Percentiles rank a stretch among this genome's conserved stretches.
These are phyloP conservation scores for Cryptomyrus ogoouensis DNA, from an alignment of 2,113 vertebrate genomes.

Conservation along the genomic window DNA sequence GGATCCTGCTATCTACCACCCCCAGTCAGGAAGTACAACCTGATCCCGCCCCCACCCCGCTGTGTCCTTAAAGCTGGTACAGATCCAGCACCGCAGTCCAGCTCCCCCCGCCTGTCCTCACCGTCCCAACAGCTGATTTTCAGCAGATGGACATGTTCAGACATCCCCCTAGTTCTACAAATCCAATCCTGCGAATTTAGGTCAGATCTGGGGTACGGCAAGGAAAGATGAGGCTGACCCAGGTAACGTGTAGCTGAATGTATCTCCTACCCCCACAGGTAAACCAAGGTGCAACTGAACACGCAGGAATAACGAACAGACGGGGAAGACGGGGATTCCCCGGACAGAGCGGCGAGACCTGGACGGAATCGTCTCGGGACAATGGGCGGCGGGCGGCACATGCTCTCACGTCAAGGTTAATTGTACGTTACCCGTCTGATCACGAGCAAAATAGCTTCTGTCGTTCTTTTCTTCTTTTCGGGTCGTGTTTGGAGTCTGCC, in stretches of 20 bases:
- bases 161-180: background rate
- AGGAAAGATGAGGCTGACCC: background rate
- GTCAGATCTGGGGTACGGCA: background rate
- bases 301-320: background rate
- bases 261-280: background rate
- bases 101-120: background rate
- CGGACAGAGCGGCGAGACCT: background rate
- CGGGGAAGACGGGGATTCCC: background rate
- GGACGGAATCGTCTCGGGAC: background rate
- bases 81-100: background rate
- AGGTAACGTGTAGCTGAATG: background rate
- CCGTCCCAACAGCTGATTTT: background rate
- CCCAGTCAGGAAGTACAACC: background rate
- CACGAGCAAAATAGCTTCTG: background rate
- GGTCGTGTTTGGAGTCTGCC: background rate
- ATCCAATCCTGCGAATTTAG: background rate
- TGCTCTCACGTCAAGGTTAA: background rate
- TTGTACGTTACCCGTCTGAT: background rate
- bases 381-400: background rate
- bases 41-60: background rate
- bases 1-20: background rate
- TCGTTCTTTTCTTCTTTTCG: background rate
- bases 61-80: background rate
- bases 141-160: background rate
- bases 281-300: background rate